These are phyloP conservation scores for Caenorhabditis remanei DNA, from an alignment of 1,140 invertebrate species.

Conservation along the genomic window DNA sequence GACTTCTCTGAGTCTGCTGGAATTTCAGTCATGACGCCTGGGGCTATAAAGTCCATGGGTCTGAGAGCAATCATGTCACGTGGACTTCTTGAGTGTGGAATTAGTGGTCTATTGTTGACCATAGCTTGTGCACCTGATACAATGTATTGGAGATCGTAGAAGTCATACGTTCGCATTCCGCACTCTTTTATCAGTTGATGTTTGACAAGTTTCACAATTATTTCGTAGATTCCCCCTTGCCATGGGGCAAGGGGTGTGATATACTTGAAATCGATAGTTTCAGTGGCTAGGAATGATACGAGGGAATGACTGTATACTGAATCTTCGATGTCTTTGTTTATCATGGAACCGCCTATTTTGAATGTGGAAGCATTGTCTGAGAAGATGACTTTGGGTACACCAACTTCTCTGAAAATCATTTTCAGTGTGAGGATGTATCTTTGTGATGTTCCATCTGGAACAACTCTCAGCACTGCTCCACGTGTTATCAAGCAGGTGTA, in stretches of 20 bases:
- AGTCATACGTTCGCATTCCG: too few relatives aligned
- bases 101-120: too few relatives aligned
- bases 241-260: conserved; percentile 10
- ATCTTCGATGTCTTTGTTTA: conserved; percentile 8
- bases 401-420: not conserved
- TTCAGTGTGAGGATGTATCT: not conserved
- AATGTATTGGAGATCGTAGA: too few relatives aligned
- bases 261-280: not conserved
- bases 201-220: not conserved
- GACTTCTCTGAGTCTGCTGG: not conserved
- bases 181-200: not conserved
- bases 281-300: not conserved
- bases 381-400: not conserved
- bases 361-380: not conserved
- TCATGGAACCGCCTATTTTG: not conserved
- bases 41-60: too few relatives aligned
- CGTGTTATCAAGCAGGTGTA: not conserved
- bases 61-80: too few relatives aligned
- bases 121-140: too few relatives aligned
- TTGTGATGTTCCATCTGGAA: not conserved
- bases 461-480: too few relatives aligned
- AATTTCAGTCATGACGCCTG: too few relatives aligned
- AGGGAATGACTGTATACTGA: too few relatives aligned
- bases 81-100: too few relatives aligned
- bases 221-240: not conserved